Percentiles rank a stretch among this genome's conserved stretches.
These are phyloP conservation scores for Tinea semifulvella DNA, from an alignment of 2,888 invertebrate species.

Conservation along the genomic window DNA sequence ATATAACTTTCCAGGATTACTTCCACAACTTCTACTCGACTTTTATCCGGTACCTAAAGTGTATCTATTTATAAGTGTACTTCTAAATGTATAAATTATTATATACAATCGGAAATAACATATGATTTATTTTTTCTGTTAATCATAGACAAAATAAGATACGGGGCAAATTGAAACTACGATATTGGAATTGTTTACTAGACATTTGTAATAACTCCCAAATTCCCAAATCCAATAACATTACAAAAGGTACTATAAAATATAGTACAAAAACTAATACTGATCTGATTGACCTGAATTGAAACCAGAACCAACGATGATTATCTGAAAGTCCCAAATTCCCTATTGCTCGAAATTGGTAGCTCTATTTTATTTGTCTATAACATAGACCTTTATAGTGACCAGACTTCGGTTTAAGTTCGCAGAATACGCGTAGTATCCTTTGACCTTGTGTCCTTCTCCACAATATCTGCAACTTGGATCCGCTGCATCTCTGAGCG, in stretches of 20 bases:
- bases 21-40: slow-evolving; percentile 13
- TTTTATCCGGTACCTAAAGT: background rate
- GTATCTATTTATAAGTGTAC: background rate
- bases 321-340: background rate
- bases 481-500: too few species aligned
- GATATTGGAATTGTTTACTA: background rate
- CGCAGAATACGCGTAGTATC: too few species aligned
- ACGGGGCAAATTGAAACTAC: background rate
- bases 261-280: background rate
- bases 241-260: too few species aligned
- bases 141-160: background rate
- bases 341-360: slow-evolving; percentile 1
- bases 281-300: background rate
- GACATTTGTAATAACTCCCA: background rate
- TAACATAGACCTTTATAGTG: too few species aligned
- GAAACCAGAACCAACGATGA: background rate
- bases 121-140: background rate
- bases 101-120: background rate
- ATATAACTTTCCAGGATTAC: slow-evolving; percentile 31
- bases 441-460: too few species aligned
- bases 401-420: too few species aligned
- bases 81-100: background rate
- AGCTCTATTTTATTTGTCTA: background rate
- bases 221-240: background rate
- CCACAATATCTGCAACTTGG: too few species aligned